Percentiles rank a stretch among this genome's conserved stretches.
Conservation (phyloP, 64 coral and sea anemone species). For the Montipora efflorescens region DNA sequence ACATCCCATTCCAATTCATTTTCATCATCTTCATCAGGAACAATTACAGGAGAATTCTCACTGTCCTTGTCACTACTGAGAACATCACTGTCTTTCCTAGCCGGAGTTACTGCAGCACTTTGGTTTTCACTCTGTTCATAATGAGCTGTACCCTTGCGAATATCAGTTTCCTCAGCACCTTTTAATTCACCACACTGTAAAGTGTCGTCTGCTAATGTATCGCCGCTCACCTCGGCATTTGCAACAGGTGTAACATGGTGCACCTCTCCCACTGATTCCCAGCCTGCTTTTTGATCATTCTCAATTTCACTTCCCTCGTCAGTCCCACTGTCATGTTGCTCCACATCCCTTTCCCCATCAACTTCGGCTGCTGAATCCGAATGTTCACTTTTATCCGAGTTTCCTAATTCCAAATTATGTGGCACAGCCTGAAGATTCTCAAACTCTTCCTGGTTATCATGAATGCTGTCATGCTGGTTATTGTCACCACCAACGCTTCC, state of each 20-base stretch:
- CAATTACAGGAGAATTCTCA: not conserved
- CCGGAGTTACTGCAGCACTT: not conserved
- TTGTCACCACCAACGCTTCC: not conserved
- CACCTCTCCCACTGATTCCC: not conserved
- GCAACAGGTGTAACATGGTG: not conserved
- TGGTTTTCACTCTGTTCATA: not conserved
- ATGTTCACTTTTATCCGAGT: constrained; percentile 25
- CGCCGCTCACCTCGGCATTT: not conserved
- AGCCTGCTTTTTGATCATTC: not conserved
- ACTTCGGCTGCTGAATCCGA: constrained; percentile 13
- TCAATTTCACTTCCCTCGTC: not conserved
- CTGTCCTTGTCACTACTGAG: not conserved
- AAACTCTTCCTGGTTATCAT: not conserved
- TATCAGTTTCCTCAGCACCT: not conserved
- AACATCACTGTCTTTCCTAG: not conserved
- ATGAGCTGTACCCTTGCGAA: not conserved
- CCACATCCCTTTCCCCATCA: not conserved
- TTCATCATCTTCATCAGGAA: constrained; percentile 17
- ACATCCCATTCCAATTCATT: constrained; percentile 53
- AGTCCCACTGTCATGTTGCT: constrained; percentile 8
- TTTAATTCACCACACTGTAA: not conserved
- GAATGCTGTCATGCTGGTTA: not conserved
- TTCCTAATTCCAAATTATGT: not conserved
- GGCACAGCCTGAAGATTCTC: not conserved
- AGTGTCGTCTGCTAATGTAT: not conserved